These are phyloP conservation scores for Tethya wilhelma DNA, from an alignment of 37 sponge, comb jelly and placozoan genomes.

Conservation along the genomic window DNA sequence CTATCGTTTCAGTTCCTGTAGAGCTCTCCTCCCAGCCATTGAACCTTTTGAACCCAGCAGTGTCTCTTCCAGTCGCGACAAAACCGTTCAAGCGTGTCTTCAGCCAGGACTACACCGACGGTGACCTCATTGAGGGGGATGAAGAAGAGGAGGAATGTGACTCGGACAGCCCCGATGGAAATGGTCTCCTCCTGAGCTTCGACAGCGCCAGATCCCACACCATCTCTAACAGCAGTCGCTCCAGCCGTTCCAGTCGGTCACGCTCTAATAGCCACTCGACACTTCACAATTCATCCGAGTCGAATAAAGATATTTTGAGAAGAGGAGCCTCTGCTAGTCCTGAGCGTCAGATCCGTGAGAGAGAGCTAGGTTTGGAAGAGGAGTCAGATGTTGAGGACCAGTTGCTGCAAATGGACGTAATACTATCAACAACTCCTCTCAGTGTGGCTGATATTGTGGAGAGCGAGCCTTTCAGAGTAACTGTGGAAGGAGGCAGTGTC, in stretches of 20 bases:
- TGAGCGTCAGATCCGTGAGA: neutral
- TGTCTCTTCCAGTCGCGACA: neutral
- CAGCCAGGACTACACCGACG: neutral
- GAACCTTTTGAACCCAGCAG: neutral
- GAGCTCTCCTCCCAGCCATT: neutral
- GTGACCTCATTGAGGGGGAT: neutral
- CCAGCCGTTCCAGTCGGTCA: neutral
- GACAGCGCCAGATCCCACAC: constrained; percentile 16
- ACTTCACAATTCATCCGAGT: too few species aligned
- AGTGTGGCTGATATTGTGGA: constrained; percentile 5
- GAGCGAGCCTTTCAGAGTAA: constrained; percentile 25
- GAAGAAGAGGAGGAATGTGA: neutral
- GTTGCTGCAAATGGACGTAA: too few species aligned
- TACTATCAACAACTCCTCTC: constrained; percentile 16
- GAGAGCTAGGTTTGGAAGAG: neutral
- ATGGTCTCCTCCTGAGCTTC: neutral
- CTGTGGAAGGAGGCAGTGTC: constrained; percentile 35
- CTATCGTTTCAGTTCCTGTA: neutral
- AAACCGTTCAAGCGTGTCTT: neutral
- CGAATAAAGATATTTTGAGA: neutral
- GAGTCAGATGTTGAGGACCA: too few species aligned
- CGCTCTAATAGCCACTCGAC: constrained; percentile 1
- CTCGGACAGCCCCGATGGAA: neutral
- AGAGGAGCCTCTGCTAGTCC: neutral
- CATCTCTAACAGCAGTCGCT: neutral